These are phyloP conservation scores for Caenorhabditis afra DNA, from an alignment of 2,888 invertebrate genomes.

Conservation along the genomic window DNA sequence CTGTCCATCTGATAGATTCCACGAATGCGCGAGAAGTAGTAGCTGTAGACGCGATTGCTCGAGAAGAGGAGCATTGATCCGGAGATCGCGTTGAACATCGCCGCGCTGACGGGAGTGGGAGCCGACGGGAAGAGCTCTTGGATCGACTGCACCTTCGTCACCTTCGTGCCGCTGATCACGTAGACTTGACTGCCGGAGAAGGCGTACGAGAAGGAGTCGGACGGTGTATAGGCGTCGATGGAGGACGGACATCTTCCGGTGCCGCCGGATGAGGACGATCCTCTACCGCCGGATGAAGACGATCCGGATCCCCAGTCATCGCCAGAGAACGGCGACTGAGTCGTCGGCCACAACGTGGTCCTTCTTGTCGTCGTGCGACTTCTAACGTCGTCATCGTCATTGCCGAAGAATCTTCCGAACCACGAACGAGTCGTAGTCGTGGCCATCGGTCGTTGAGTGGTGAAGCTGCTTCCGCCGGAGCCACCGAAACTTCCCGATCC, in stretches of 20 bases:
- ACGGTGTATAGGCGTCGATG: conserved; percentile 69
- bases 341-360: conserved; percentile 40
- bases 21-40: conserved; percentile 69
- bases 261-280: conserved; percentile 16
- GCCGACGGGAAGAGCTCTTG: conserved; percentile 68
- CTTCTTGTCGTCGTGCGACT: conserved; percentile 39
- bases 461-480: conserved; percentile 9
- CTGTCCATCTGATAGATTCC: conserved; percentile 69
- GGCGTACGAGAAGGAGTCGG: conserved; percentile 70
- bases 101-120: conserved; percentile 65
- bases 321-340: conserved; percentile 38
- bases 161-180: conserved; percentile 64
- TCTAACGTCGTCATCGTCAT: conserved; percentile 43
- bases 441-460: conserved; percentile 25
- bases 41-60: conserved; percentile 73
- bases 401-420: conserved; percentile 67
- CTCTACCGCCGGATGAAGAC: too few relatives aligned
- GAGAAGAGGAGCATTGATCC: conserved; percentile 73
- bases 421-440: conserved; percentile 61
- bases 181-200: conserved; percentile 75
- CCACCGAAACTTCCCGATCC: conserved; percentile 25
- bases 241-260: conserved; percentile 59
- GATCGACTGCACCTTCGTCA: conserved; percentile 65
- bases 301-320: conserved; percentile 41
- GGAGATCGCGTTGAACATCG: conserved; percentile 68